Evolutionary conservation across 1,140 invertebrate genomes (phyloP).

Genomic region (Bombus confusus): DNA sequence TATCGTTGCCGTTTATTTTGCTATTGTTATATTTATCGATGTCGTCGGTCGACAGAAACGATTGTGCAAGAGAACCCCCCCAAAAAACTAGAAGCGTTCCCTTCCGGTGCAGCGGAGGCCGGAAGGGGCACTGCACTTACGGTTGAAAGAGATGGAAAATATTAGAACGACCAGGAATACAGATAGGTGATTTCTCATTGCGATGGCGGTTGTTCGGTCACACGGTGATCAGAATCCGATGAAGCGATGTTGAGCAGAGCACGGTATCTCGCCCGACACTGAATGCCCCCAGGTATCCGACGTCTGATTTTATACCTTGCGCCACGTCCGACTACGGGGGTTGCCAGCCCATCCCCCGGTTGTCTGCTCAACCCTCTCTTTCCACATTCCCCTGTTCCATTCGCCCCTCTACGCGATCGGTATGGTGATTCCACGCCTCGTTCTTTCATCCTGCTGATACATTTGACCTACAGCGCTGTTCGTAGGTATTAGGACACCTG

Average conservation of each 20-base stretch:
- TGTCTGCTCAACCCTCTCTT: constrained; percentile 52
- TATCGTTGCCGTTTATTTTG: no score
- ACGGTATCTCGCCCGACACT: constrained; percentile 62
- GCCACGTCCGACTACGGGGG: constrained; percentile 48
- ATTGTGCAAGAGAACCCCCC: neutral
- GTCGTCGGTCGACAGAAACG: neutral
- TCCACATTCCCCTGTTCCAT: constrained; percentile 4
- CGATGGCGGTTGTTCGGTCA: neutral
- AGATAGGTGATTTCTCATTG: constrained; percentile 63
- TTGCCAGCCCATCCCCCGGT: constrained; percentile 46
- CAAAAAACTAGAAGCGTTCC: neutral
- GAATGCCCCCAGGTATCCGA: constrained; percentile 59
- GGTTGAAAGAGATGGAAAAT: constrained; percentile 64
- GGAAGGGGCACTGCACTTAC: constrained; percentile 59
- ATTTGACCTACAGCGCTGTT: neutral
- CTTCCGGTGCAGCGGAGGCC: neutral
- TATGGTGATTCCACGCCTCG: neutral
- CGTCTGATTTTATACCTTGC: constrained; percentile 73
- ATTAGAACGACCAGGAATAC: constrained; percentile 64
- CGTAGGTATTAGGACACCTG: no score
- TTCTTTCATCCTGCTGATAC: neutral
- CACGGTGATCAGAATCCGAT: constrained; percentile 28
- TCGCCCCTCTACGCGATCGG: neutral
- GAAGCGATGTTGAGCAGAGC: constrained; percentile 40
- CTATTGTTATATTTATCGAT: neutral